Evolutionary conservation across 2,888 invertebrate species (phyloP), one percentile per base, ranked within the genome.

Genomic region (Caenorhabditis drosophilae): DNA sequence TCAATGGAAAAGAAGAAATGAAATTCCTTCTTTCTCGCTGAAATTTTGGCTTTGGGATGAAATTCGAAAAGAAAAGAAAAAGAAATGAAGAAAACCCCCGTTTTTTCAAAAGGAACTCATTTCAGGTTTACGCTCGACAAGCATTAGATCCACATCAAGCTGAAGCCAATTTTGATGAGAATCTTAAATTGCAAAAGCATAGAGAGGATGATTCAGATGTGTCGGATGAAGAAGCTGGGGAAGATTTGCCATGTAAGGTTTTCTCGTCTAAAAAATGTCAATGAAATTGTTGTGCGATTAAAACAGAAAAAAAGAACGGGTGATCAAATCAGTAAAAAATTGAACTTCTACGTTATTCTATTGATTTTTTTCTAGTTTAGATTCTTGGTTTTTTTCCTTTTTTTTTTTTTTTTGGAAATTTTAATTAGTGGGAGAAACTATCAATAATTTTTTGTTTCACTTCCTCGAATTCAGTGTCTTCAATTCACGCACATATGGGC

Each of bases 81-180:
- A n/a, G n/a, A n/a, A n/a, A n/a, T n/a, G n/a, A n/a, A n/a, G n/a
- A n/a, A n/a, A n/a, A 31, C 12, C 12, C 31, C 12, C 12, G 9
- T 11, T n/a, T 38, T 38, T 38, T 38, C n/a, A 38, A 38, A 6
- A 4, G n/a, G 7, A 12, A n/a, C 7, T 38, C 38, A 6, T 31
- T 61, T 12, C 42, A 73, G 64, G 72, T 77, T 15, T 86, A 86
- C 74, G 85, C 86, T 82, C 84, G 85, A 64, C 85, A 86, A 70
- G 84, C 85, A 4, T 85, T 85, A 69, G 84, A 62, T 12, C 53
- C 44, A 12, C 12, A 35, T 20, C 36, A 36, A 36, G 4, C 57
- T 23, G 44, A 27, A 4, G 26, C 44, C 15, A n/a, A n/a, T n/a
- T n/a, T n/a, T n/a, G 71, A 66, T 20, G 64, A 67, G 53, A 51